phyloP scores from a whole-genome alignment of 1,140 invertebrate genomes.

The Galleria mellonella region DNA sequence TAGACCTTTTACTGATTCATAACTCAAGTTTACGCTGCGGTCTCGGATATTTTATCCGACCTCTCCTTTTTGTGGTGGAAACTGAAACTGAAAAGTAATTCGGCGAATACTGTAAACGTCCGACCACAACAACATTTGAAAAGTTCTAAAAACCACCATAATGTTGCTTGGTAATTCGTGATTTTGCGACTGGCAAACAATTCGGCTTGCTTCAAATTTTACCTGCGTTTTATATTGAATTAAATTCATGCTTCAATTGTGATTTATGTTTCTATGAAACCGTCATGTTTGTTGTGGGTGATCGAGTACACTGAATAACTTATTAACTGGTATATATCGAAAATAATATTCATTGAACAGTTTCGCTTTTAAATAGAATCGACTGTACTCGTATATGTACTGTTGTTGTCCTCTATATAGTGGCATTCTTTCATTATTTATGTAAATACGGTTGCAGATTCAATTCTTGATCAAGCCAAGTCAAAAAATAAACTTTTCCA shows the following conservation, averaged over 20 bases:
- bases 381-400: no score
- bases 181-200: conserved; percentile 21
- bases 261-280: background rate
- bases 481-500: no score
- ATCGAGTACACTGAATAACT: background rate
- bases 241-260: conserved; percentile 10
- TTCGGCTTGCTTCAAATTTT: background rate
- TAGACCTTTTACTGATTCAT: conserved; percentile 11
- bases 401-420: no score
- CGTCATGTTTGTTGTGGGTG: background rate
- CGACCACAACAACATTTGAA: conserved; percentile 28
- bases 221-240: conserved; percentile 3
- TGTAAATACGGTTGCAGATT: no score
- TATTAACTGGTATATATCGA: no score
- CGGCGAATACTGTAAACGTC: conserved; percentile 20
- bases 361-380: no score
- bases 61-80: conserved; percentile 18
- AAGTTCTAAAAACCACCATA: conserved; percentile 22
- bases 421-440: no score
- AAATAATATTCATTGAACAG: no score
- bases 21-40: conserved; percentile 12
- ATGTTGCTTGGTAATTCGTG: conserved; percentile 17
- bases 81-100: conserved; percentile 28
- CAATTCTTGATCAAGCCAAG: no score
- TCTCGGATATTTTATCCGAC: conserved; percentile 12